Evolutionary conservation across 2,888 invertebrate species (phyloP), one percentile per base, ranked within the genome.

Genomic region (Shargacucullia verbasci): DNA sequence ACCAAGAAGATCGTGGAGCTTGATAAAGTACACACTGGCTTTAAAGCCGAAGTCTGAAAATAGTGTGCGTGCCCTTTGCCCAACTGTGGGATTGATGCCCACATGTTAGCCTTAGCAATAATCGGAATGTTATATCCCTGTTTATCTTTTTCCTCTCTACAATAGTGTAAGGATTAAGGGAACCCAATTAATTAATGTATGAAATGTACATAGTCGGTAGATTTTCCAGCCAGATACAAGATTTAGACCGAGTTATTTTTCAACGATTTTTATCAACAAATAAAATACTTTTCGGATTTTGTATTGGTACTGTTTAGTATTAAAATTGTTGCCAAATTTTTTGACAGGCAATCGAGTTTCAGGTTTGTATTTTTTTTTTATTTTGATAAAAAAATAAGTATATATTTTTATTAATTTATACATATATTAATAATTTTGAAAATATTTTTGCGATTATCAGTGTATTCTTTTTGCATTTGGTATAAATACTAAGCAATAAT

Each of bases 241-340:
- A 59, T 55, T 61, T 59, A 71, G 66, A 64, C n/a, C 41, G 48
- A 76, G 54, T 75, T 79, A 79, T 79, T 81, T 81, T 79, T 79
- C 75, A 78, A 73, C 46, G n/a, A 40, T 57, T 55, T 60, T 70
- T 66, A 73, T 58, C 60, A 69, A 50, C 45, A 72, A 58, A 54
- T 59, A 37, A 56, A 70, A 73, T 81, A 78, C 60, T 82, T 83
- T 84, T 85, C 76, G 78, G 79, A 78, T 69, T 64, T 63, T 82
- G 57, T 84, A 82, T 69, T 63, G 61, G 62, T 78, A 80, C 57
- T 69, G 73, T 70, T 73, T 74, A 79, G 68, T 74, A 74, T 77
- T 73, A 74, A 75, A 58, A 76, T 76, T 78, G 82, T 84, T 85
- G 86, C 86, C 85, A 88, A 87, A 85, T 78, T 74, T 65, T 31